These are phyloP conservation scores for Philotrypesis tridentata DNA, from an alignment of 1,140 invertebrate genomes.

Conservation along the genomic window DNA sequence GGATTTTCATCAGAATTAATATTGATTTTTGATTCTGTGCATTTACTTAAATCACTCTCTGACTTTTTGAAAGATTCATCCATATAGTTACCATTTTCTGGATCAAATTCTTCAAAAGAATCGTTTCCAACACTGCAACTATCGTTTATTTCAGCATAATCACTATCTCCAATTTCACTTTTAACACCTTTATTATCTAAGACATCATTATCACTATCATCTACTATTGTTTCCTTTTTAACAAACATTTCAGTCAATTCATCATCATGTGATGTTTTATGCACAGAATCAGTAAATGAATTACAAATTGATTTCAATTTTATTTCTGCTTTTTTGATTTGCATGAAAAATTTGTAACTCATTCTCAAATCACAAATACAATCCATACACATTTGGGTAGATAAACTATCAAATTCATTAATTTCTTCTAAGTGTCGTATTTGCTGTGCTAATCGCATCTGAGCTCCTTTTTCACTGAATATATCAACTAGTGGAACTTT, in stretches of 20 bases:
- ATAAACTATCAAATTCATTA: conserved; percentile 61
- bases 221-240: not conserved
- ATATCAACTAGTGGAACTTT: conserved; percentile 70
- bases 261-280: conserved; percentile 4
- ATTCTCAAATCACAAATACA: conserved; percentile 71
- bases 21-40: not conserved
- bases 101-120: conserved; percentile 70
- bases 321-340: conserved; percentile 71
- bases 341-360: conserved; percentile 72
- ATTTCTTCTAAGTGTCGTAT: conserved; percentile 69
- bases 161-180: conserved; percentile 3
- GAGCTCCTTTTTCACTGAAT: conserved; percentile 68
- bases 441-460: conserved; percentile 69
- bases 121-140: conserved; percentile 61
- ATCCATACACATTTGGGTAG: conserved; percentile 72
- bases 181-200: not conserved
- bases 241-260: not conserved
- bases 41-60: not conserved
- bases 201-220: conserved; percentile 4
- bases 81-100: conserved; percentile 59
- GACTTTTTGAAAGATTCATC: no score
- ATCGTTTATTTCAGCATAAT: not conserved
- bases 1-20: not conserved
- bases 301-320: conserved; percentile 66
- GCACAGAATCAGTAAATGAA: conserved; percentile 52